These are phyloP conservation scores for Mercenaria mercenaria DNA, from an alignment of 1,140 invertebrate species.

Conservation along the genomic window DNA sequence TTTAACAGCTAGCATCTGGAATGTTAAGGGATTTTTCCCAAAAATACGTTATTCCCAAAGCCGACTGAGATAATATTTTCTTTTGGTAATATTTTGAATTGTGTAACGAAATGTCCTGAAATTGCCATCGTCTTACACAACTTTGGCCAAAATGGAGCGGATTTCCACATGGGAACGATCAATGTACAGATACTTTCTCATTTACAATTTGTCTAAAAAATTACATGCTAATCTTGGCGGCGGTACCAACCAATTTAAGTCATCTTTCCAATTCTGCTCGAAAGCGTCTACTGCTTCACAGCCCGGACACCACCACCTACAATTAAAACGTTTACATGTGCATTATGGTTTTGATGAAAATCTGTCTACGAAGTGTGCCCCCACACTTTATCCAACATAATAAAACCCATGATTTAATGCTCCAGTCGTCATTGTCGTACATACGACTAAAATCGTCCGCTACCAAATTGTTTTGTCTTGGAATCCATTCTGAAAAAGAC, in stretches of 20 bases:
- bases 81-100: background rate
- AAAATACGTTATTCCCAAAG: background rate
- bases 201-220: background rate
- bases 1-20: too few species aligned
- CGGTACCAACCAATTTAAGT: conserved; percentile 32
- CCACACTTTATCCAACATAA: conserved; percentile 17
- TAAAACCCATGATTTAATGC: background rate
- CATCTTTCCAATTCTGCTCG: background rate
- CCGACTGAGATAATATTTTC: background rate
- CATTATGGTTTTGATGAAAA: conserved; percentile 22
- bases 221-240: background rate
- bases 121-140: background rate
- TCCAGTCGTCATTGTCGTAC: conserved; percentile 47
- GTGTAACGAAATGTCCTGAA: background rate
- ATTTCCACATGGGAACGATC: conserved; percentile 14
- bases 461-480: background rate
- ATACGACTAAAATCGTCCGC: conserved; percentile 29
- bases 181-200: background rate
- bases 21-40: conserved; percentile 12
- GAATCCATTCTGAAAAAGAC: conserved; percentile 20
- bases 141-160: background rate
- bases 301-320: conserved; percentile 1
- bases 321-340: conserved; percentile 12
- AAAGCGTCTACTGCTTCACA: conserved; percentile 7
- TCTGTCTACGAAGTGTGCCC: conserved; percentile 1